Percentiles rank a stretch among this genome's conserved stretches.
Evolutionary conservation across 2,888 invertebrate genomes (phyloP).

Genomic region (Diadegma fenestrale): DNA sequence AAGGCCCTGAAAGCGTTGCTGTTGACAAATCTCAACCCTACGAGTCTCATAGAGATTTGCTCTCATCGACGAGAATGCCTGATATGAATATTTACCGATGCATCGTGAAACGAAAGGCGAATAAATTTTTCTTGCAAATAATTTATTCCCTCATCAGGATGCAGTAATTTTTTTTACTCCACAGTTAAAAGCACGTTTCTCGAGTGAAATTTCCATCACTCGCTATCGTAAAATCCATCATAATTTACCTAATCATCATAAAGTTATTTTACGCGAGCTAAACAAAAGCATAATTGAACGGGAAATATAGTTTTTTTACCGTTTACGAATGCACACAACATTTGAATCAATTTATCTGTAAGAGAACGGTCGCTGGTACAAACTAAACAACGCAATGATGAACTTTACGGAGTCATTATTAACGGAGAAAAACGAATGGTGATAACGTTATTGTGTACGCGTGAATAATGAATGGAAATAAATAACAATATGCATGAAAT

Average conservation of each 20-base stretch:
- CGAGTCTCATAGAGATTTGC: background rate
- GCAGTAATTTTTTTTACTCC: background rate
- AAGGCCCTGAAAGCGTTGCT: no score
- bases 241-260: background rate
- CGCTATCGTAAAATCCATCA: background rate
- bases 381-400: background rate
- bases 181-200: background rate
- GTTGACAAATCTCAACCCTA: background rate
- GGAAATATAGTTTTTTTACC: background rate
- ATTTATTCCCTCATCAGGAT: background rate
- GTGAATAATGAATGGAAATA: conserved; percentile 28
- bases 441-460: background rate
- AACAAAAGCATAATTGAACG: background rate
- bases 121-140: background rate
- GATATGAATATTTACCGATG: background rate
- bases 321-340: background rate
- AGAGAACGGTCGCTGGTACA: background rate
- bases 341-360: background rate
- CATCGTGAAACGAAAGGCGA: background rate
- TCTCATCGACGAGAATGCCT: background rate
- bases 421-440: background rate
- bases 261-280: background rate
- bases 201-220: background rate
- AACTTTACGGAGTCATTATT: conserved; percentile 7
- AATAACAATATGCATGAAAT: conserved; percentile 3